Percentiles rank a stretch among this genome's conserved stretches.
Evolutionary conservation across 2,797 vertebrate species (phyloP).

Genomic region (Enoplosus armatus): DNA sequence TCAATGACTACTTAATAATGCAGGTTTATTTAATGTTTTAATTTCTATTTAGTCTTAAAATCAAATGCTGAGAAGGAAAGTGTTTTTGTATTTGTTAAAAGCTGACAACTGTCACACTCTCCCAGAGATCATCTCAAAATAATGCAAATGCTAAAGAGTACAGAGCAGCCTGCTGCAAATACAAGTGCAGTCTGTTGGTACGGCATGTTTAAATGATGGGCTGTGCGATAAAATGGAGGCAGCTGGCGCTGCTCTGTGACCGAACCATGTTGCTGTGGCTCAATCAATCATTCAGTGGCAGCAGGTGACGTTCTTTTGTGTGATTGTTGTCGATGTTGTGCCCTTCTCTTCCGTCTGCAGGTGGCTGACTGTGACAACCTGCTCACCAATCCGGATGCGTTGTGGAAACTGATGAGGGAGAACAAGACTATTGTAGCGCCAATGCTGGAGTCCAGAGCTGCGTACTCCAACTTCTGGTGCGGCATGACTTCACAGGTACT

Average conservation of each 20-base stretch:
- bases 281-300: slow-evolving; percentile 45
- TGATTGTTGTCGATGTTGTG: slow-evolving; percentile 33
- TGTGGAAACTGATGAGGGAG: slow-evolving; percentile 89
- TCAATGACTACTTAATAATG: not conserved
- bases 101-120: not conserved
- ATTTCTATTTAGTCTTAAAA: not conserved
- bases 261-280: slow-evolving; percentile 10
- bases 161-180: slow-evolving; percentile 9
- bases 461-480: slow-evolving; percentile 96
- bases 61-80: not conserved
- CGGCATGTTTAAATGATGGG: slow-evolving; percentile 23
- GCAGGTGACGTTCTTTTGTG: slow-evolving; percentile 36
- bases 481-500: slow-evolving; percentile 94
- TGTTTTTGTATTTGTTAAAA: not conserved
- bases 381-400: slow-evolving; percentile 85
- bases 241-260: not conserved
- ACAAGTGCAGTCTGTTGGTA: not conserved
- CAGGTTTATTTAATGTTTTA: not conserved
- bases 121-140: not conserved
- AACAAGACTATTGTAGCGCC: slow-evolving; percentile 92
- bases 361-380: slow-evolving; percentile 90
- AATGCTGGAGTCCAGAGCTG: slow-evolving; percentile 93
- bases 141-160: too few relatives aligned
- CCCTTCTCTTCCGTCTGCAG: slow-evolving; percentile 74
- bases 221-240: slow-evolving; percentile 16